Percentiles rank a stretch among this genome's conserved stretches.
phyloP scores from a whole-genome alignment of 2,797 vertebrate genomes.

The Amniataba percoides region DNA sequence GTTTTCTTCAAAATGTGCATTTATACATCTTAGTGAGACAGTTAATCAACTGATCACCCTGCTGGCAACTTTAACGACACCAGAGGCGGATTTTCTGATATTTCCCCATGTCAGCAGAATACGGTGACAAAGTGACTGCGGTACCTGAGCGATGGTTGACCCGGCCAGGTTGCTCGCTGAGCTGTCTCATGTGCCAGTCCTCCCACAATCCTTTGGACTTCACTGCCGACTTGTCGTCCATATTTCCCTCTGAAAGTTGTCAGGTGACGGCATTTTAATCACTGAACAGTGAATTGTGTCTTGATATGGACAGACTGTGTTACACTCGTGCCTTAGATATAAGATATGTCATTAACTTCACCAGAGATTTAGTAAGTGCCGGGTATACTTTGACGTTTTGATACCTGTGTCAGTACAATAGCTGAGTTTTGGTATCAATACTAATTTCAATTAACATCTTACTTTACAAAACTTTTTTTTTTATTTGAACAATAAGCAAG shows the following conservation, averaged over 20 bases:
- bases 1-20: not conserved
- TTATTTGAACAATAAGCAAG: not conserved
- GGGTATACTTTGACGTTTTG: not conserved
- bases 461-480: not conserved
- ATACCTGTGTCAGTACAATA: no score
- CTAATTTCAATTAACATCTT: not conserved
- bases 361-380: not conserved
- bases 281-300: not conserved
- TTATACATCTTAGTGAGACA: not conserved
- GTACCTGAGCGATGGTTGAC: constrained; percentile 86
- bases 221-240: constrained; percentile 85
- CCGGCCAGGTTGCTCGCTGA: constrained; percentile 80
- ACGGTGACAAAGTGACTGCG: not conserved
- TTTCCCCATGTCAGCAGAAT: not conserved
- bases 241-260: constrained; percentile 79
- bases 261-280: constrained; percentile 23
- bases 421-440: not conserved
- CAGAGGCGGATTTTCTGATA: not conserved
- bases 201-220: constrained; percentile 89
- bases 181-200: constrained; percentile 89
- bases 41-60: not conserved
- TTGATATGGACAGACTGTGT: not conserved
- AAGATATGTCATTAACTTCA: not conserved
- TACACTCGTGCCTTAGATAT: not conserved
- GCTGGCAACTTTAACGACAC: not conserved